phyloP scores from a whole-genome alignment of 2,113 vertebrate species.

The Ascaphus truei region DNA sequence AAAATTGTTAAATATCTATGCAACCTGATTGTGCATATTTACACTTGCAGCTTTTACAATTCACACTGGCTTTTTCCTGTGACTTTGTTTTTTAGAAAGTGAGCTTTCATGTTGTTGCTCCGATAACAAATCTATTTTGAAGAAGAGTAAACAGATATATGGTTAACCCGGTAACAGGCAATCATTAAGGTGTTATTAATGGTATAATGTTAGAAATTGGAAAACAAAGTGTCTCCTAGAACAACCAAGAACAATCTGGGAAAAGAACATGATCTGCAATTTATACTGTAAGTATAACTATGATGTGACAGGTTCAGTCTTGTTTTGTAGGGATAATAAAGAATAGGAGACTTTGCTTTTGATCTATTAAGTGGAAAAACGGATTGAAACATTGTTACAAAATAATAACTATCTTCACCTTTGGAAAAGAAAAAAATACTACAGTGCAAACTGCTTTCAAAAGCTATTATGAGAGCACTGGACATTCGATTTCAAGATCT shows the following conservation, averaged over 20 bases:
- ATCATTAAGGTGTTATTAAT: not conserved
- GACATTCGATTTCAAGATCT: too few species aligned
- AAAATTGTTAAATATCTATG: too few species aligned
- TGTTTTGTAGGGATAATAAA: constrained; percentile 1
- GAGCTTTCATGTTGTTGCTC: too few species aligned
- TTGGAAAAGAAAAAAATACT: not conserved
- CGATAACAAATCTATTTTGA: too few species aligned
- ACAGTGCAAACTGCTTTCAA: too few species aligned
- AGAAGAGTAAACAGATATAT: too few species aligned
- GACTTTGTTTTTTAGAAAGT: too few species aligned
- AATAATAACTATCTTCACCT: constrained; percentile 4
- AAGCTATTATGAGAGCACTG: too few species aligned
- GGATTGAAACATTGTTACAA: constrained; percentile 10
- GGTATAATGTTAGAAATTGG: not conserved
- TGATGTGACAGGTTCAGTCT: not conserved
- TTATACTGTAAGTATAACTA: constrained; percentile 9
- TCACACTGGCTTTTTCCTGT: too few species aligned
- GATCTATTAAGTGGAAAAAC: constrained; percentile 15
- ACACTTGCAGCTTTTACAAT: too few species aligned
- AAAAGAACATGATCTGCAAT: not conserved
- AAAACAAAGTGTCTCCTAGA: not conserved
- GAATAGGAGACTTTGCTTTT: not conserved
- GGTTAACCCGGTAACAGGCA: too few species aligned
- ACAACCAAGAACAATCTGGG: not conserved
- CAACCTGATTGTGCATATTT: too few species aligned